Evolutionary conservation across 2,113 vertebrate genomes (phyloP), one percentile per base, ranked within the genome.

Genomic region (Tinamus guttatus): DNA sequence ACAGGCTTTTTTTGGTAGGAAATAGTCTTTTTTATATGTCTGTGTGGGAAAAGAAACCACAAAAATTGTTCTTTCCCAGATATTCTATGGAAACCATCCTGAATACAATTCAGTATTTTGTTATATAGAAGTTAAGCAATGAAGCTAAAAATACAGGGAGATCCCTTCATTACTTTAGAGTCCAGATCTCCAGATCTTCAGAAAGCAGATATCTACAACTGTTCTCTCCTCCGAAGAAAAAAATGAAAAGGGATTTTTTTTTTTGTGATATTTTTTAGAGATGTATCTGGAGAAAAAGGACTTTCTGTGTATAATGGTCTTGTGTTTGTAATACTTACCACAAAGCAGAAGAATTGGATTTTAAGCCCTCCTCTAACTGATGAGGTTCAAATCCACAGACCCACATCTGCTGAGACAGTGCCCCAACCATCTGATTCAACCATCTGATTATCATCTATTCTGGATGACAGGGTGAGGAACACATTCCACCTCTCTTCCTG

Each of bases 361-460:
- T 96, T 77, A 86, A 90, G 20, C 6, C 12, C 25, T 75, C 40
- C 38, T 94, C 34, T 92, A 83, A 88, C 12, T 77, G 65, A 88
- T 88, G 71, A 92, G 19, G 68, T 84, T 68, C 68, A 94, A 95
- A 94, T 62, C 17, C 71, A 73, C 18, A 91, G 34, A 82, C 19
- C 14, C 65, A 5, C 1, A 0, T 71, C 80, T 81, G n/a, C 62
- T 87, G 80, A 95, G 49, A 90, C n/a, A 67, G n/a, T 52, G 32
- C 5, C 34, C 15, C 7, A 13, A 68, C 3, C 52, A 68, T 51
- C 28, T 81, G 60, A 90, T 92, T 60, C 7, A 13, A 68, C 3
- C 52, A 68, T 51, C 28, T 81, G 60, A 90, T 92, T 60, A 34
- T 54, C 49, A 77, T 70, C 82, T 51, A 32, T 87, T 81, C 45